phyloP scores from a whole-genome alignment of 2,113 vertebrate genomes.

The Mellivora capensis region DNA sequence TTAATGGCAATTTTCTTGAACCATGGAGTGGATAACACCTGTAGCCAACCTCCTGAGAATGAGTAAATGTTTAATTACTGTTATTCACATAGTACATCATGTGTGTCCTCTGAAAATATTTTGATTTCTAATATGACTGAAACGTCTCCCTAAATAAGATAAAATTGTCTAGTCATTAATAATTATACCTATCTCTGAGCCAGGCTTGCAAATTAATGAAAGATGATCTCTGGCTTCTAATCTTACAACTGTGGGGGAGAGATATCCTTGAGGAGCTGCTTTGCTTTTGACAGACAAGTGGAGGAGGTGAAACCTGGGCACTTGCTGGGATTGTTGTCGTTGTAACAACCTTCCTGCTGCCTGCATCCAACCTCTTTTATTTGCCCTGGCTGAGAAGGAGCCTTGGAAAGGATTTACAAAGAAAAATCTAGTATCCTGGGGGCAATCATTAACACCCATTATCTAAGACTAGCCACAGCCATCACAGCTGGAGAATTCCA shows the following conservation, averaged over 20 bases:
- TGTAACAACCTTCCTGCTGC: not conserved
- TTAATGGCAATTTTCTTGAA: conserved; percentile 11
- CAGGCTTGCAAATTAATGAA: not conserved
- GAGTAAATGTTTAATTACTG: not conserved
- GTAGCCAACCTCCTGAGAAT: not conserved
- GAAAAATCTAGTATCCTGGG: not conserved
- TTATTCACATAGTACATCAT: not conserved
- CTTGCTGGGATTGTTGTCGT: not conserved
- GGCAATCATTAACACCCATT: not conserved
- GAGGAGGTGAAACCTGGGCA: conserved; percentile 1
- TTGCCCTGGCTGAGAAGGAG: not conserved
- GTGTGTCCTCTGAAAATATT: not conserved
- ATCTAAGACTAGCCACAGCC: not conserved
- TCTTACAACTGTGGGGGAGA: not conserved
- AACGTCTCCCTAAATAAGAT: not conserved
- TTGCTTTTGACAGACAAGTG: not conserved
- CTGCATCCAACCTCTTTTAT: not conserved
- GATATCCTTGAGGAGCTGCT: not conserved
- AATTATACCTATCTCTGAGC: not conserved
- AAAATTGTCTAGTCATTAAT: not conserved
- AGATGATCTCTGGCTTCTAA: not conserved
- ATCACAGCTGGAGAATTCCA: not conserved
- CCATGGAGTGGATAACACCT: not conserved
- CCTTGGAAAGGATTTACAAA: not conserved
- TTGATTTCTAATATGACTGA: conserved; percentile 2